Evolutionary conservation across 2,797 vertebrate species (phyloP).

Genomic region (Synanceia verrucosa): DNA sequence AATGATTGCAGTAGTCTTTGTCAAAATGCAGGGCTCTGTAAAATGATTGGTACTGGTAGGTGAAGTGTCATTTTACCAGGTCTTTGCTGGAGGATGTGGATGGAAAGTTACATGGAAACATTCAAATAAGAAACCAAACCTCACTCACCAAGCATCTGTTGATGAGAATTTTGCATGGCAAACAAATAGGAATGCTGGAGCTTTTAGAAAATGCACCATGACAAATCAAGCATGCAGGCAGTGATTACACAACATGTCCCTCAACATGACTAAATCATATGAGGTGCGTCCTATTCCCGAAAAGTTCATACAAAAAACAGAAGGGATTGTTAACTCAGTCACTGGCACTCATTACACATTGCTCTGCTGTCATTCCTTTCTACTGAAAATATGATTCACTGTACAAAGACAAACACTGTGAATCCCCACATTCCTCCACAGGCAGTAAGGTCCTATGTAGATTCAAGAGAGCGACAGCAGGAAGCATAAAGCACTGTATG

Average conservation of each 20-base stretch:
- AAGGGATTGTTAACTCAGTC: neutral
- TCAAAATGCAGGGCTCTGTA: neutral
- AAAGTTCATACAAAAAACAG: constrained; percentile 21
- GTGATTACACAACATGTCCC: constrained; percentile 56
- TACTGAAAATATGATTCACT: neutral
- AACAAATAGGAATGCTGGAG: constrained; percentile 60
- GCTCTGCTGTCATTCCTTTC: neutral
- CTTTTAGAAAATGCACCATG: constrained; percentile 24
- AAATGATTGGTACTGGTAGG: neutral
- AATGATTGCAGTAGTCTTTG: neutral
- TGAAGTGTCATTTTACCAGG: neutral
- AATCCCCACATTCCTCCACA: neutral
- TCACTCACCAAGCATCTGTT: constrained; percentile 23
- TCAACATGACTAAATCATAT: constrained; percentile 41
- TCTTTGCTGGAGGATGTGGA: constrained; percentile 1
- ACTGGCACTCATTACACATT: neutral
- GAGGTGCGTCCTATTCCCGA: constrained; percentile 23
- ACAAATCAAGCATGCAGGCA: constrained; percentile 6
- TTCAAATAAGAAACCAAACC: constrained; percentile 69
- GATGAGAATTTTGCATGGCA: constrained; percentile 68
- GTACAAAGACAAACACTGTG: constrained; percentile 10
- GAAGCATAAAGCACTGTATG: neutral
- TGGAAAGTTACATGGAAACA: constrained; percentile 54
- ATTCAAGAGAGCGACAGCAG: neutral
- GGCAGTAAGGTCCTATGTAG: neutral